Base-by-base conservation (phyloP, 2,888 invertebrate species). In the Drosophila greeni region DNA sequence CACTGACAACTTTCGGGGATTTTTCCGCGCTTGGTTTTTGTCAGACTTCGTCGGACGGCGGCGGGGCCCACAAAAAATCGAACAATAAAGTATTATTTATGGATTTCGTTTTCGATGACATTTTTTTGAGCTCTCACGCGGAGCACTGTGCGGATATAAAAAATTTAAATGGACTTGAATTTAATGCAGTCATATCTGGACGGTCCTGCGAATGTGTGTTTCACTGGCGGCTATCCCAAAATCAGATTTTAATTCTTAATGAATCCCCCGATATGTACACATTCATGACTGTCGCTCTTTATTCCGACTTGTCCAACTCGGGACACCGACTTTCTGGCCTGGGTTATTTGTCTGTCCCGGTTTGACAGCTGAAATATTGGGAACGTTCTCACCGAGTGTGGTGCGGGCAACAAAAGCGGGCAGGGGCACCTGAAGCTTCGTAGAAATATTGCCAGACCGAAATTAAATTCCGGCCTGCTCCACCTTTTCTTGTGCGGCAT, bases 41-140 rank as follows among this genome's bases (percentile, higher is more conserved):
- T 47, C 37, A 23, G 39, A 31, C 18, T 48, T 14, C 47, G 36
- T 37, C 67, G 59, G 72, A 31, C 65, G 65, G 39, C 20, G 39
- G 42, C 29, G 57, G 20, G 9, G 18, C 26, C 26, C 34, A 23
- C 26, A 57, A 47, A 62, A 65, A 69, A 67, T 49, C 55, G 42
- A 64, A 64, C 67, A 66, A 72, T 75, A 81, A 77, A 68, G 65
- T 73, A 65, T 72, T 83, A 84, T 84, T 79, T 78, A 83, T 83
- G 68, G 75, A 74, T 81, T 42, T 42, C 68, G 68, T 36, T 64
- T 51, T 43, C 55, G 56, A 52, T 24, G 56, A 42, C 31, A 59
- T 77, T 77, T 68, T 68, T 51, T 81, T 66, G 54, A 45, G 36
- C 26, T 33, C 23, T 49, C 42, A 31, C 36, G 40, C 43, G 24